Conservation (phyloP, 2,888 invertebrate genomes). For the Limenitis camilla region DNA sequence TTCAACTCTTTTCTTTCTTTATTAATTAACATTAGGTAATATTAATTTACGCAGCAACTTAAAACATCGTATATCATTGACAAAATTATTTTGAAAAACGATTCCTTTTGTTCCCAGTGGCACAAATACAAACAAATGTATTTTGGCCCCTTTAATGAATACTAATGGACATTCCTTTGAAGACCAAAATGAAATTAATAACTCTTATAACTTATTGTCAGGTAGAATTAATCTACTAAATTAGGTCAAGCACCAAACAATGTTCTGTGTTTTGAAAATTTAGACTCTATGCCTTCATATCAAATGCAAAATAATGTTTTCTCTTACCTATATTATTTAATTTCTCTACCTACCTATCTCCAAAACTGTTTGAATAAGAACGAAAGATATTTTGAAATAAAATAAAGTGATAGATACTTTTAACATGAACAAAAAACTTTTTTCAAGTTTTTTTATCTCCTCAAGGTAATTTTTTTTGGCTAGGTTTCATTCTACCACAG, state of each 20-base stretch:
- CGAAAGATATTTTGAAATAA: no score
- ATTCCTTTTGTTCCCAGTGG: slow-evolving; percentile 6
- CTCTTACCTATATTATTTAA: no score
- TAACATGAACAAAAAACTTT: no score
- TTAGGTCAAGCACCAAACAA: slow-evolving; percentile 7
- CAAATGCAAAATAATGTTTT: no score
- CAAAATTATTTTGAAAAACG: slow-evolving; percentile 7
- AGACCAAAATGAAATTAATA: slow-evolving; percentile 31
- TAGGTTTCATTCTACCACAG: no score
- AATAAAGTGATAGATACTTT: no score
- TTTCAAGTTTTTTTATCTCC: no score
- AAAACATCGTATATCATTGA: neutral
- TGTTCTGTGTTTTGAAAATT: neutral
- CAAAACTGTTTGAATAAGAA: no score
- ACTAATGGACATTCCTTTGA: slow-evolving; percentile 31
- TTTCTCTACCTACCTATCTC: no score
- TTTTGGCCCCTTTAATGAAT: slow-evolving; percentile 33
- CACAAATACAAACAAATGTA: slow-evolving; percentile 38
- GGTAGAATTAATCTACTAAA: slow-evolving; percentile 30
- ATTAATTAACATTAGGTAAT: neutral
- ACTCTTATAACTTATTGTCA: slow-evolving; percentile 37
- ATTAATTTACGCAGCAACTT: neutral
- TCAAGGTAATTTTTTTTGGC: no score
- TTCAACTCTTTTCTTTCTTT: no score
- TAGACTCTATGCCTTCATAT: no score